These are phyloP conservation scores for Donacobius atricapilla DNA, from an alignment of 2,113 vertebrate species.

Conservation along the genomic window DNA sequence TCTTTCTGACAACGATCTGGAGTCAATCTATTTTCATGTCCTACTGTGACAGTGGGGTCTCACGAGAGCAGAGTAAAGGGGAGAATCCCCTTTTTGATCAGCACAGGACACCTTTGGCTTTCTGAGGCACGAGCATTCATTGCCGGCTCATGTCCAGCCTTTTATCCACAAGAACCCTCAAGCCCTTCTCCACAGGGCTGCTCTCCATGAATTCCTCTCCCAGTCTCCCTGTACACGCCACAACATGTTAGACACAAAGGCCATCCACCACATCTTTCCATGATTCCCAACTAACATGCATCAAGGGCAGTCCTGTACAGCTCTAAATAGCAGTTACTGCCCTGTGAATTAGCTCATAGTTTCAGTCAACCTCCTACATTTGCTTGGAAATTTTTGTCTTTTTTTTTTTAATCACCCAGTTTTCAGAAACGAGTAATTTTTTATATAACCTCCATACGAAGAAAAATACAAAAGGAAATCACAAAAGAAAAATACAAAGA, in stretches of 20 bases:
- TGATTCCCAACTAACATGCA: not conserved
- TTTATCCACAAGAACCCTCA: not conserved
- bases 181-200: not conserved
- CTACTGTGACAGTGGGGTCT: no score
- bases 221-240: not conserved
- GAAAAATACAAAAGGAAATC: not conserved
- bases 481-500: not conserved
- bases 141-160: not conserved
- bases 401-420: not conserved
- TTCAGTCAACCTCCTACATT: not conserved
- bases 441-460: not conserved
- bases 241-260: not conserved
- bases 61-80: not conserved
- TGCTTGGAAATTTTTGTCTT: not conserved
- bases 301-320: not conserved
- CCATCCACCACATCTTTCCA: not conserved
- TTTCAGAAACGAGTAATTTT: not conserved
- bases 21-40: no score
- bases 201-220: not conserved
- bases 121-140: accelerated
- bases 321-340: accelerated
- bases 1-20: no score
- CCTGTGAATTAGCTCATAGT: not conserved
- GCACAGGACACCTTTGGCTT: not conserved
- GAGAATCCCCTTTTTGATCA: not conserved